These are phyloP conservation scores for Acanthornis magna DNA, from an alignment of 2,797 vertebrate genomes.

Conservation along the genomic window DNA sequence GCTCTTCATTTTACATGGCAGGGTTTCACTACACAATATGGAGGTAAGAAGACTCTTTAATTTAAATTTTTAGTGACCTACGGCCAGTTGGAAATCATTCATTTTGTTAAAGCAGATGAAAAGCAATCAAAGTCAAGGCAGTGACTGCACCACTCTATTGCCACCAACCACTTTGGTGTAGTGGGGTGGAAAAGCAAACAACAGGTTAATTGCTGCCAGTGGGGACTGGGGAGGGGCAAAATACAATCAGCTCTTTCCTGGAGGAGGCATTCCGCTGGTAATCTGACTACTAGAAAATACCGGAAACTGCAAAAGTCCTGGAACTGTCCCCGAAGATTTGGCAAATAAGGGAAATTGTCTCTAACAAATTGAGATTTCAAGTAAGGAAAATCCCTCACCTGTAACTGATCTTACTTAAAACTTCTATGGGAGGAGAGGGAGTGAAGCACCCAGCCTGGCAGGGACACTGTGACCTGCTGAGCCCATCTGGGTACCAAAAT, in stretches of 20 bases:
- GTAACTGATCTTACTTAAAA: not conserved
- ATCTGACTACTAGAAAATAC: not conserved
- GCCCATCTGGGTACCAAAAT: not conserved
- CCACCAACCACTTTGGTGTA: not conserved
- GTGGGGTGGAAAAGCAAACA: not conserved
- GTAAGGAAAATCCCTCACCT: not conserved
- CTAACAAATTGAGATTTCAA: not conserved
- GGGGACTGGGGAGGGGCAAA: not conserved
- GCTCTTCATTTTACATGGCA: not conserved
- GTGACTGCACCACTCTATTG: not conserved
- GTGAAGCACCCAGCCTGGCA: not conserved
- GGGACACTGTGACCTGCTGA: not conserved
- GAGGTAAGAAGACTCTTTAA: not conserved
- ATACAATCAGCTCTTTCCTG: not conserved
- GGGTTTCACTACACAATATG: not conserved
- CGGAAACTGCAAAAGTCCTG: not conserved
- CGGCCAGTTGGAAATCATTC: not conserved
- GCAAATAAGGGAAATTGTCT: not conserved
- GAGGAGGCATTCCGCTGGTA: not conserved
- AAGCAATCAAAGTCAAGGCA: not conserved
- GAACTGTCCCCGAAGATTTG: not conserved
- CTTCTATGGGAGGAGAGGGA: not conserved
- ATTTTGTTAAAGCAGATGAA: not conserved
- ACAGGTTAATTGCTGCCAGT: not conserved
- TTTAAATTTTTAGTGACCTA: not conserved